Evolutionary conservation across 2,888 invertebrate genomes (phyloP), one percentile per base, ranked within the genome.

Genomic region (Pediacus dermestoides): DNA sequence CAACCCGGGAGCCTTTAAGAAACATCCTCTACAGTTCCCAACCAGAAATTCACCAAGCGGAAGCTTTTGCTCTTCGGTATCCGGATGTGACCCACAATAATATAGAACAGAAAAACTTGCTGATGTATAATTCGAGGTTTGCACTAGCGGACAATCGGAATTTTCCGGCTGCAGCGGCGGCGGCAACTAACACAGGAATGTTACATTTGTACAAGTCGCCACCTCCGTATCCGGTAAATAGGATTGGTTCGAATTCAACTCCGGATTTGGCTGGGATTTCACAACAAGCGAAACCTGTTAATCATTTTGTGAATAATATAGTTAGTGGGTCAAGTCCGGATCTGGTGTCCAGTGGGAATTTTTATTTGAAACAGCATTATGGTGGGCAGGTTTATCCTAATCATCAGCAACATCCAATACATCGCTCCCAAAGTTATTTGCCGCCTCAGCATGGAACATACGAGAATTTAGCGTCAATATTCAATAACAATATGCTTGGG

Each of bases 221-320:
- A 0, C 90, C 90, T 0, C 88, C 90, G 0, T 90, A 90, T 69
- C 86, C 88, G 0, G 79, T 80, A 0, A 82, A 81, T 58, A 76
- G 84, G 0, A 70, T 83, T n/a, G 85, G 83, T 32, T 88, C 88
- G 4, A 87, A 85, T 53, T 88, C 88, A 1, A 89, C 89, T 1
- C 89, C 90, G 0, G 90, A 90, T 64, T 66, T 91, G 37, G 88
- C 89, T 0, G 80, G 80, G 1, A 82, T 83, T 1, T 79, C 82
- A 37, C 82, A 81, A 37, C 64, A 64, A 23, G 39, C 60, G 7
- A 66, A 67, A 44, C 64, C 66, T 6, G 62, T 61, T 28, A 50
- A 52, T 22, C 57, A 62, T 16, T 66, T 66, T 44, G 57, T 68
- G 23, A 63, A 62, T 45, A 68, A 55, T 1, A 77, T 82, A 43